These are phyloP conservation scores for Scaptomyza pallida DNA, from an alignment of 1,140 invertebrate species.

Conservation along the genomic window DNA sequence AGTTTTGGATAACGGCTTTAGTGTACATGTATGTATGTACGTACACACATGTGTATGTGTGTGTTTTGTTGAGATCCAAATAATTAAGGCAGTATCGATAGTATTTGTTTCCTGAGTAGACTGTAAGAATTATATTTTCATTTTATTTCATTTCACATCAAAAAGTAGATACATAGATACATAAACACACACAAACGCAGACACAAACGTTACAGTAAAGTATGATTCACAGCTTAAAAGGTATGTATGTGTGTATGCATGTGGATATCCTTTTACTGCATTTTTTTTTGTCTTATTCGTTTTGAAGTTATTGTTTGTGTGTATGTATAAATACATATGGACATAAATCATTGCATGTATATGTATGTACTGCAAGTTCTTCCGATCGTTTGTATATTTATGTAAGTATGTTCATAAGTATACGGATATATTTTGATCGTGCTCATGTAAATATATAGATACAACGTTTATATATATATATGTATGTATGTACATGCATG, in stretches of 20 bases:
- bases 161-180: conserved; percentile 9
- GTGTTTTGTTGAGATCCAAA: conserved; percentile 12
- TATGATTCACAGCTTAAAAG: neutral
- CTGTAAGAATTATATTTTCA: conserved; percentile 59
- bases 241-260: conserved; percentile 15
- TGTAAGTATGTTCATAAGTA: conserved; percentile 7
- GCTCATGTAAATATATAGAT: conserved; percentile 6
- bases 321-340: conserved; percentile 1
- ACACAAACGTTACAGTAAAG: neutral
- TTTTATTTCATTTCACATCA: conserved; percentile 17
- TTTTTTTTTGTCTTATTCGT: conserved; percentile 2
- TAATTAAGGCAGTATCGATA: conserved; percentile 26
- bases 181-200: too few species aligned
- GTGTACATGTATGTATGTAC: neutral
- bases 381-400: neutral
- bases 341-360: conserved; percentile 1
- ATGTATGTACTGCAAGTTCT: neutral
- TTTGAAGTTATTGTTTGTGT: neutral
- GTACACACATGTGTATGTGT: conserved; percentile 21
- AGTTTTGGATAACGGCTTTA: conserved; percentile 12
- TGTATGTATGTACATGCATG: conserved; percentile 23
- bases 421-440: conserved; percentile 15
- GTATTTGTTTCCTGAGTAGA: conserved; percentile 48
- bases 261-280: conserved; percentile 1
- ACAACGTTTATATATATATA: conserved; percentile 2